A percentile compares a stretch with the other conserved stretches of the same genome.
Evolutionary conservation across 2,797 vertebrate genomes (phyloP).

Genomic region (Synanceia verrucosa): DNA sequence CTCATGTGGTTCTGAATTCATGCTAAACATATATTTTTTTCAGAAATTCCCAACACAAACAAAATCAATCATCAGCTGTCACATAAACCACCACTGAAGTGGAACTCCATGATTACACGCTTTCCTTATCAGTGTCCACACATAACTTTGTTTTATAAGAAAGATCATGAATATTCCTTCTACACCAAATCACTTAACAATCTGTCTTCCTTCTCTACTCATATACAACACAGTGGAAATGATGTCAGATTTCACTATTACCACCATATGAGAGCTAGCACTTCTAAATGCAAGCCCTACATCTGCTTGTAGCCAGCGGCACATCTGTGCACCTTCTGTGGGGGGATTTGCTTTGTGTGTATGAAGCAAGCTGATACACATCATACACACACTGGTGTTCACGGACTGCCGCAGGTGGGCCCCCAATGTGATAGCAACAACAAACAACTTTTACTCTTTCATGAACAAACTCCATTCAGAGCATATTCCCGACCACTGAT

Average conservation of each 20-base stretch:
- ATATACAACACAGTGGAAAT: constrained; percentile 74
- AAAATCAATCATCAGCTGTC: constrained; percentile 76
- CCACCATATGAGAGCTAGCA: constrained; percentile 75
- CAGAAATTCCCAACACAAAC: constrained; percentile 64
- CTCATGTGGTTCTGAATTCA: constrained; percentile 48
- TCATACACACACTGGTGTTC: constrained; percentile 16
- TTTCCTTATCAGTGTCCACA: constrained; percentile 65
- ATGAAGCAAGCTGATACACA: constrained; percentile 40
- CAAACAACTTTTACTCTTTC: constrained; percentile 47
- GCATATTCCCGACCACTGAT: constrained; percentile 10
- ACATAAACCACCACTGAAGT: constrained; percentile 64
- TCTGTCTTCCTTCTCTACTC: constrained; percentile 56
- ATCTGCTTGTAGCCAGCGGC: constrained; percentile 72
- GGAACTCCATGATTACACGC: constrained; percentile 69
- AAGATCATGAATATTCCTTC: constrained; percentile 62
- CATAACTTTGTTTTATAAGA: constrained; percentile 3
- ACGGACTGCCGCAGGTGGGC: constrained; percentile 66
- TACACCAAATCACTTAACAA: constrained; percentile 28
- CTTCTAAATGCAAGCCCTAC: constrained; percentile 75
- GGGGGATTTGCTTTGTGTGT: constrained; percentile 54
- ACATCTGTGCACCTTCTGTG: constrained; percentile 86
- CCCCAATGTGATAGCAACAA: constrained; percentile 45
- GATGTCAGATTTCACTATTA: constrained; percentile 80
- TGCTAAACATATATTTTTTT: constrained; percentile 65
- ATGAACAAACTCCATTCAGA: constrained; percentile 53